A percentile compares a stretch with the other conserved stretches of the same genome.
Conservation (phyloP, 2,797 vertebrate genomes). For the Pseudocheirus occidentalis region DNA sequence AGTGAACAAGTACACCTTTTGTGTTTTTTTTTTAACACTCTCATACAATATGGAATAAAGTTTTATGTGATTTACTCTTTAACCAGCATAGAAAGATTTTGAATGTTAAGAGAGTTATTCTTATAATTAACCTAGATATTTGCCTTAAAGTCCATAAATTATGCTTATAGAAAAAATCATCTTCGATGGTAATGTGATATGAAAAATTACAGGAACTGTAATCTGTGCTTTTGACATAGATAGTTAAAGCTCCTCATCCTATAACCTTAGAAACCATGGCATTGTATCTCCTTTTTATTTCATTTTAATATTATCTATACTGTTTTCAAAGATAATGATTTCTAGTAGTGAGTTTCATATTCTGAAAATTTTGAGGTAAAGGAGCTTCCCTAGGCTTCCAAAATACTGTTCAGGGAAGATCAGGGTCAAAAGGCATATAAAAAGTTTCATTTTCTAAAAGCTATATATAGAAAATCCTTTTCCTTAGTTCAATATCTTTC, state of each 20-base stretch:
- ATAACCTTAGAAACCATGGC: not conserved
- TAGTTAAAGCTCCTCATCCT: slow-evolving; percentile 8
- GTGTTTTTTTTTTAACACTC: slow-evolving; percentile 74
- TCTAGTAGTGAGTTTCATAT: not conserved
- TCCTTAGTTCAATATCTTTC: not conserved
- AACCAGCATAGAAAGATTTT: slow-evolving; percentile 35
- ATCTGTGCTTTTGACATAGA: slow-evolving; percentile 1
- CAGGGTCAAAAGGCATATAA: not conserved
- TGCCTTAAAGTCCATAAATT: slow-evolving; percentile 6
- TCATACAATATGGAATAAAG: slow-evolving; percentile 57
- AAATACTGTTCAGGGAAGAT: not conserved
- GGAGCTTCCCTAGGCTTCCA: not conserved
- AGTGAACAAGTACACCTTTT: slow-evolving; percentile 80
- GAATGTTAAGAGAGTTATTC: not conserved
- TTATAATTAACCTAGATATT: not conserved
- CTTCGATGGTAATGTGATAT: slow-evolving; percentile 6
- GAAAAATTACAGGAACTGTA: slow-evolving; percentile 32
- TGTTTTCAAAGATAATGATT: slow-evolving; percentile 22
- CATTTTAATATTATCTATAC: not conserved
- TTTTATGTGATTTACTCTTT: slow-evolving; percentile 52
- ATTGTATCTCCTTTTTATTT: slow-evolving; percentile 36
- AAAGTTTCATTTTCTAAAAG: not conserved
- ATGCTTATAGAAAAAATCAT: slow-evolving; percentile 20
- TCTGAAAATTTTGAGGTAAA: not conserved
- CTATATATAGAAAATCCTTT: not conserved